Base-by-base conservation (phyloP, 1,140 invertebrate genomes). In the Lanistes nyassanus region DNA sequence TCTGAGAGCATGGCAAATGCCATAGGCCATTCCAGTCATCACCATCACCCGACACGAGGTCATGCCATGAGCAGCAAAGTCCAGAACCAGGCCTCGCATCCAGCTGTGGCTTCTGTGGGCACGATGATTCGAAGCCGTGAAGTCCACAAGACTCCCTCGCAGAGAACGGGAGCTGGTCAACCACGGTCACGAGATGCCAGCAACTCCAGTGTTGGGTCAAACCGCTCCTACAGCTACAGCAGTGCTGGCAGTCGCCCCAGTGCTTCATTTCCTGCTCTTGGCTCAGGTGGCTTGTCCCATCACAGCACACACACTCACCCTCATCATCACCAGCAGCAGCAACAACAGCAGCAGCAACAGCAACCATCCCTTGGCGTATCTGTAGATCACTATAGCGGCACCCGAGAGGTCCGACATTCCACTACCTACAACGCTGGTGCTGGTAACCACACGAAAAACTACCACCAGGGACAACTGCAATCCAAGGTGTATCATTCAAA, bases 161-260 rank as follows among this genome's bases (percentile, higher is more conserved):
- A n/a, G 23, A 51, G 23, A 19, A 16, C 34, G 9, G 37, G 34
- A 21, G 29, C 31, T 11, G 60, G 55, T 23, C 70, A 53, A 9
- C 58, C 75, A 37, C 79, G 80, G 60, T 77, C 76, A 60, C 78
- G 84, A 21, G 84, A 86, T 60, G 75, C 80, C 31, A 86, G 83
- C 64, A 80, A 75, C 47, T 85, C 82, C 76, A 86, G 84, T 73
- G 83, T 86, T 36, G 82, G 83, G 16, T 86, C 84, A 13, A 83
- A 75, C 51, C 82, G 81, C 34, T 84, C 83, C 42, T 64, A 51
- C 62, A 71, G 51, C 62, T 76, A 74, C 68, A 72, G 37, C 60
- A 67, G 9, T 36, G 37, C 34, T 29, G 31, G 36, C 37, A 19
- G 55, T 55, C 36, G 70, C 2, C 70, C 70, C 5, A 26, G 51